Conservation (phyloP, 2,888 invertebrate species). For the Aquatica leii region DNA sequence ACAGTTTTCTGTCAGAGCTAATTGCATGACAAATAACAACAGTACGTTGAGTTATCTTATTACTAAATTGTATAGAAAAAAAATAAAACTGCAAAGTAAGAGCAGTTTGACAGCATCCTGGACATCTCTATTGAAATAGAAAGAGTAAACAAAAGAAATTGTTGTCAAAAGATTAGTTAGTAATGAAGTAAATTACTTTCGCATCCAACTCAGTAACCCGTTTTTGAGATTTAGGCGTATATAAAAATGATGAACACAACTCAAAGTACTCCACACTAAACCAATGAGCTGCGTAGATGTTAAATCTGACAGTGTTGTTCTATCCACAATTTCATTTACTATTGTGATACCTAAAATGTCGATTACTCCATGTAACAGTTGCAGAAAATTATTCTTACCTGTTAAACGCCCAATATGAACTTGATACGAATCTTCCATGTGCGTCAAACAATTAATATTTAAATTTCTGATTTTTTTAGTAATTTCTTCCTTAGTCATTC, state of each 20-base stretch:
- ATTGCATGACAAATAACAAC: too few relatives aligned
- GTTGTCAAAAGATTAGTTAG: too few relatives aligned
- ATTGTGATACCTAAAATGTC: conserved; percentile 32
- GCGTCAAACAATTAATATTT: conserved; percentile 44
- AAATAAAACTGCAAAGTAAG: too few relatives aligned
- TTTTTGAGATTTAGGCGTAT: conserved; percentile 42
- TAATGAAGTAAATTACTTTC: too few relatives aligned
- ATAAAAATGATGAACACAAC: conserved; percentile 56
- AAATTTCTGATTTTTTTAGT: conserved; percentile 29
- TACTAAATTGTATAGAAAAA: too few relatives aligned
- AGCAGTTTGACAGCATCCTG: too few relatives aligned
- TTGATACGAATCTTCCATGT: conserved; percentile 46
- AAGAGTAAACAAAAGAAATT: too few relatives aligned
- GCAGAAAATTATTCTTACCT: conserved; percentile 35
- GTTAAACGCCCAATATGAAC: conserved; percentile 47
- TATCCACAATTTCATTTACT: conserved; percentile 33
- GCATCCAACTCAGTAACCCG: conserved; percentile 21
- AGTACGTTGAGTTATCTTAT: too few relatives aligned
- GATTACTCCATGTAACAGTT: not conserved
- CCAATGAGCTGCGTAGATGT: conserved; percentile 40
- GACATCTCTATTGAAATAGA: too few relatives aligned
- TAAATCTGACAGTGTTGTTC: conserved; percentile 25
- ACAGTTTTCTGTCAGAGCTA: too few relatives aligned
- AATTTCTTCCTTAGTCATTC: conserved; percentile 30
- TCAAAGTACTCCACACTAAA: conserved; percentile 53